Evolutionary conservation across 1,140 invertebrate genomes (phyloP).

Genomic region (Eufriesea mexicana): DNA sequence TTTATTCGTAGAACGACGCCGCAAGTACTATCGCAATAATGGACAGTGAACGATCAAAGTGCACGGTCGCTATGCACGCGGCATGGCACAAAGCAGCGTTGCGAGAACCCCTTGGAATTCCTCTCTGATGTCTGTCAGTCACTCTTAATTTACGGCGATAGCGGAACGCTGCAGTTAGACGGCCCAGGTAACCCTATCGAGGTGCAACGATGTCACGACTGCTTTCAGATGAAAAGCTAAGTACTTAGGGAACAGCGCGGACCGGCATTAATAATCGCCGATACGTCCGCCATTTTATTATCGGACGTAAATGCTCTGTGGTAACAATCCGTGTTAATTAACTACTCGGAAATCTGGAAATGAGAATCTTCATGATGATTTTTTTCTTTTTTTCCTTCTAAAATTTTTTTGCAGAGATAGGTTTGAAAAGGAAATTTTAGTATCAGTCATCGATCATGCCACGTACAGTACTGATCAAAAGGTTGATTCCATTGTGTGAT

Average conservation of each 20-base stretch:
- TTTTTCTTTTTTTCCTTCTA: no score
- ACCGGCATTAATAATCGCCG: not conserved
- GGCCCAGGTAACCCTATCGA: constrained; percentile 62
- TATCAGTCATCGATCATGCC: no score
- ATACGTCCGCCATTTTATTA: not conserved
- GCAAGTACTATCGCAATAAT: constrained; percentile 66
- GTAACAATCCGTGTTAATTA: constrained; percentile 35
- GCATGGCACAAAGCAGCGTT: constrained; percentile 57
- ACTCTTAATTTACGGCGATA: constrained; percentile 69
- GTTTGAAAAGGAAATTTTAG: no score
- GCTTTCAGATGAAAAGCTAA: constrained; percentile 51
- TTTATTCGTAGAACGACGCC: constrained; percentile 64
- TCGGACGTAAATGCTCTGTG: not conserved
- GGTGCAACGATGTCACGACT: constrained; percentile 60
- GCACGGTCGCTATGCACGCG: constrained; percentile 55
- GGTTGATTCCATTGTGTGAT: no score
- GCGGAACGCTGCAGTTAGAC: constrained; percentile 59
- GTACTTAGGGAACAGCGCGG: constrained; percentile 1
- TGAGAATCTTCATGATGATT: no score
- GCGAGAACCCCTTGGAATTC: constrained; percentile 68
- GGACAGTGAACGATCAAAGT: constrained; percentile 64
- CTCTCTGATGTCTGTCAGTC: constrained; percentile 69
- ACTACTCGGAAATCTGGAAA: not conserved
- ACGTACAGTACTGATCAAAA: no score
- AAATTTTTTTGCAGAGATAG: no score